phyloP scores from a whole-genome alignment of 2,797 vertebrate genomes.

The Acanthopagrus latus region DNA sequence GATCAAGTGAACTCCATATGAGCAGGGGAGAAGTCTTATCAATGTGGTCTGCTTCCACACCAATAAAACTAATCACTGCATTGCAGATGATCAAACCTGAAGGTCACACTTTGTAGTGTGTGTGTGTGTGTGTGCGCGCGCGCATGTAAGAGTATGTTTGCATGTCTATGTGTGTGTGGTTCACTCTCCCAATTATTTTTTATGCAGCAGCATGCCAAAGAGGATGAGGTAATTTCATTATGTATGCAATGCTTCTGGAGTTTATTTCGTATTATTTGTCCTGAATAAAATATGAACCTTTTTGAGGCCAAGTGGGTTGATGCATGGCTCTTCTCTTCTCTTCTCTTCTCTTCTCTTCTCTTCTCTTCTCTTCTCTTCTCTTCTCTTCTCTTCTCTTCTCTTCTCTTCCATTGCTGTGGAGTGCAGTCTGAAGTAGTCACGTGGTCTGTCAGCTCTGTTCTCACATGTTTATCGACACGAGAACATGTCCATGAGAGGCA shows the following conservation, averaged over 20 bases:
- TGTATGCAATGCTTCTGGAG: conserved; percentile 61
- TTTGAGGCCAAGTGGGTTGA: conserved; percentile 38
- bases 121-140: conserved; percentile 47
- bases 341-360: not conserved
- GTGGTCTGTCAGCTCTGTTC: conserved; percentile 4
- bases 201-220: conserved; percentile 44
- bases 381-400: not conserved
- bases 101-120: conserved; percentile 75
- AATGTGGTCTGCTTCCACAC: conserved; percentile 63
- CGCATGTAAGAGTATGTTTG: conserved; percentile 37
- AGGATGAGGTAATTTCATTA: conserved; percentile 66
- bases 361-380: conserved; percentile 4
- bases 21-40: conserved; percentile 36
- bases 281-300: conserved; percentile 69
- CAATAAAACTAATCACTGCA: conserved; percentile 85
- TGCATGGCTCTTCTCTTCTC: conserved; percentile 6
- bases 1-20: conserved; percentile 19
- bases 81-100: conserved; percentile 85
- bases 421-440: no score
- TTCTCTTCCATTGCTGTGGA: not conserved
- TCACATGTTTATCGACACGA: not conserved
- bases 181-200: conserved; percentile 33
- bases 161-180: conserved; percentile 12
- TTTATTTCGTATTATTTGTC: conserved; percentile 68
- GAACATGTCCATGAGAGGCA: not conserved